Evolutionary conservation across 2,113 vertebrate genomes (phyloP).

Genomic region (Meles meles): DNA sequence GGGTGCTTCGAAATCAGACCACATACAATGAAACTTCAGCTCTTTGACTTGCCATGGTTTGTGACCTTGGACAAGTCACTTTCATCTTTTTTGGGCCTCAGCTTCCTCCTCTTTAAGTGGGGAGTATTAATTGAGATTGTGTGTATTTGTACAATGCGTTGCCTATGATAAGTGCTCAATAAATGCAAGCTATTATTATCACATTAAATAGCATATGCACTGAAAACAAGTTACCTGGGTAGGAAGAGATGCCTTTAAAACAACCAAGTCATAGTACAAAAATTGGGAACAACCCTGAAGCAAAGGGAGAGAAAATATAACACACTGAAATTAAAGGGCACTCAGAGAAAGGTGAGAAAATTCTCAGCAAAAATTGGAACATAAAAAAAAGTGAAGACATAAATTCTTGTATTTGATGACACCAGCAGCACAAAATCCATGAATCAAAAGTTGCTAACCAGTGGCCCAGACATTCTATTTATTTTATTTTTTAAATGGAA

Average conservation of each 20-base stretch:
- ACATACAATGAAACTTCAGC: neutral
- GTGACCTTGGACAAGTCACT: neutral
- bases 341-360: constrained; percentile 2
- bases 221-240: neutral
- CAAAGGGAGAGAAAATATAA: neutral
- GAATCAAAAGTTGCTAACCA: constrained; percentile 43
- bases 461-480: constrained; percentile 50
- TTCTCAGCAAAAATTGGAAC: constrained; percentile 40
- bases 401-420: constrained; percentile 45
- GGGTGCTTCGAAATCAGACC: neutral
- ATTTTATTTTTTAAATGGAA: constrained; percentile 58
- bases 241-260: neutral
- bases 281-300: neutral
- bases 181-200: neutral
- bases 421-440: constrained; percentile 21
- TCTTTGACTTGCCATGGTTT: neutral
- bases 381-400: neutral
- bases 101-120: neutral
- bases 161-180: neutral
- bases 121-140: neutral
- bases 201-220: neutral
- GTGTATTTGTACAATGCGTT: neutral
- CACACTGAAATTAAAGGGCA: neutral
- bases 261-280: neutral
- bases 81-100: neutral